Evolutionary conservation across 2,113 vertebrate species (phyloP).

Genomic region (Petromus typicus): DNA sequence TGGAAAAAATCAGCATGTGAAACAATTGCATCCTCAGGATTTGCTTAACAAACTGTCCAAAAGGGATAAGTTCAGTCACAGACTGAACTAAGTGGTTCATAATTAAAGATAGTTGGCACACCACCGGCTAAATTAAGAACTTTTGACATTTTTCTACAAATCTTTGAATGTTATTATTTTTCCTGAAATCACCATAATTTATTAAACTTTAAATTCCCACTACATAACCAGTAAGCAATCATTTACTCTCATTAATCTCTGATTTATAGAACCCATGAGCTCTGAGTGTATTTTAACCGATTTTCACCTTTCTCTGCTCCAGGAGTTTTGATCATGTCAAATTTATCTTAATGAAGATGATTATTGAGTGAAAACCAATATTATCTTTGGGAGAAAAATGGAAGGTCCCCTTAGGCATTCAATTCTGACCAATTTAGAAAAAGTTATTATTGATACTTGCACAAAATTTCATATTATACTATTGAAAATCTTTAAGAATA

Average conservation of each 20-base stretch:
- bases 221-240: constrained; percentile 30
- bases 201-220: constrained; percentile 14
- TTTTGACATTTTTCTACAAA: constrained; percentile 29
- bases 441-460: constrained; percentile 31
- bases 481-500: constrained; percentile 49
- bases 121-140: not conserved
- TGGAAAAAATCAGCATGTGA: constrained; percentile 38
- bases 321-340: constrained; percentile 56
- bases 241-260: constrained; percentile 33
- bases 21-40: constrained; percentile 38
- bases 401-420: not conserved
- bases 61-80: constrained; percentile 14
- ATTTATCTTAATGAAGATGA: constrained; percentile 43
- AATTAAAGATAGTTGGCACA: not conserved
- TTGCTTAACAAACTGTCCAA: constrained; percentile 48
- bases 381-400: not conserved
- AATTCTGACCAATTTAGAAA: constrained; percentile 46
- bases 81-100: constrained; percentile 15
- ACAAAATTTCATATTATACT: constrained; percentile 37
- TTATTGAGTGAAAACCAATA: constrained; percentile 42
- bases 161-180: constrained; percentile 37
- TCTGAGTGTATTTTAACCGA: not conserved
- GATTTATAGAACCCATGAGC: not conserved
- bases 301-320: constrained; percentile 30
- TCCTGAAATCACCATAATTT: not conserved